phyloP scores from a whole-genome alignment of 2,113 vertebrate species.

The Bufo gargarizans region DNA sequence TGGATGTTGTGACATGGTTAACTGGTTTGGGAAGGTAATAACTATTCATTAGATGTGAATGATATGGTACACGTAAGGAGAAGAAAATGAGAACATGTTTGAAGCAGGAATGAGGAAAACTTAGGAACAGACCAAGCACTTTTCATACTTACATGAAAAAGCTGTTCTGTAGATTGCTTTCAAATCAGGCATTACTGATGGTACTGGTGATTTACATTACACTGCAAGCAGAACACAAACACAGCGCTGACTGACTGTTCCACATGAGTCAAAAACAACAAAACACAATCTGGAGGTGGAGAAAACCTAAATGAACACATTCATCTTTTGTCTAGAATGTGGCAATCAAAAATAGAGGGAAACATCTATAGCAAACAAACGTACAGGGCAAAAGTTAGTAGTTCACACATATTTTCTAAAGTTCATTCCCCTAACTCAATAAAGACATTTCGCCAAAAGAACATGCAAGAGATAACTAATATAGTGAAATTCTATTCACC shows the following conservation, averaged over 20 bases:
- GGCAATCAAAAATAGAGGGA: slow-evolving; percentile 26
- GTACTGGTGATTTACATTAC: slow-evolving; percentile 41
- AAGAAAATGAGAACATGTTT: neutral
- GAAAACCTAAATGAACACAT: slow-evolving; percentile 38
- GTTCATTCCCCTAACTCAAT: neutral
- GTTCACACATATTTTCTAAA: slow-evolving; percentile 14
- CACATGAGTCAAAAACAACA: slow-evolving; percentile 51
- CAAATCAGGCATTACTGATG: slow-evolving; percentile 39
- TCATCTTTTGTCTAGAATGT: slow-evolving; percentile 38
- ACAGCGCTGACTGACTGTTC: slow-evolving; percentile 44
- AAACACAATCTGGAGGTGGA: slow-evolving; percentile 33
- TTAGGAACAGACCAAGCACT: neutral
- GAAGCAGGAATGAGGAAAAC: slow-evolving; percentile 1
- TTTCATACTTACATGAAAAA: slow-evolving; percentile 17
- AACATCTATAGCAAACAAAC: slow-evolving; percentile 12
- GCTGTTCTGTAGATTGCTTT: slow-evolving; percentile 43
- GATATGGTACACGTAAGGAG: neutral
- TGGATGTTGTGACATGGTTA: neutral
- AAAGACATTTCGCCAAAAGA: neutral
- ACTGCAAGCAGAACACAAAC: slow-evolving; percentile 36
- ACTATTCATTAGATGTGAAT: neutral
- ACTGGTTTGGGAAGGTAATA: neutral
- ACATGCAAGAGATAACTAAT: neutral
- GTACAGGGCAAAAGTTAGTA: neutral
- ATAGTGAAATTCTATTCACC: neutral